Percentiles rank a stretch among this genome's conserved stretches.
Evolutionary conservation across 2,888 invertebrate species (phyloP).

Genomic region (Phorcus lineatus): DNA sequence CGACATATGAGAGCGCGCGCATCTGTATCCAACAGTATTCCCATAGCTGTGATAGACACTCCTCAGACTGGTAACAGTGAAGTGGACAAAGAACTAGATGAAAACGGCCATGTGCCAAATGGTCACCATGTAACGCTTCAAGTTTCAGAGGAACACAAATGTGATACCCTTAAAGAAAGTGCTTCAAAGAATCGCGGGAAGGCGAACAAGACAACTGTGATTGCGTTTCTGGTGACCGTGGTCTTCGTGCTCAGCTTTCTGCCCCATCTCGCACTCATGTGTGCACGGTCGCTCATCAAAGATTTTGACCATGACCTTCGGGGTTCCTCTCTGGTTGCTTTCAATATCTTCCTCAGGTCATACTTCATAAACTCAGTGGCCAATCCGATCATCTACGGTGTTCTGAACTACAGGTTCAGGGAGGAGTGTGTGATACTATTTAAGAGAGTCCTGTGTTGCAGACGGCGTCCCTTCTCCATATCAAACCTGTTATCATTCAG

Average conservation of each 20-base stretch:
- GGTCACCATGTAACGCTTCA: too few species aligned
- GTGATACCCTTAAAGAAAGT: too few species aligned
- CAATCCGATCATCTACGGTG: conserved; percentile 55
- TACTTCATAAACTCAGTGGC: conserved; percentile 54
- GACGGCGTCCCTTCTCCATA: neutral
- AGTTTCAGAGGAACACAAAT: too few species aligned
- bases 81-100: neutral
- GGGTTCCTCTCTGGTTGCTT: conserved; percentile 38
- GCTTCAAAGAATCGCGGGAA: neutral
- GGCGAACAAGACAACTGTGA: conserved; percentile 33
- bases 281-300: conserved; percentile 41
- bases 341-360: conserved; percentile 54
- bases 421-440: neutral
- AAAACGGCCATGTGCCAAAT: too few species aligned
- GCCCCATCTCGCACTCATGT: conserved; percentile 48
- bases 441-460: conserved; percentile 2
- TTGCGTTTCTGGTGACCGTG: conserved; percentile 49
- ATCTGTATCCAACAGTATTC: neutral
- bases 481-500: too few species aligned
- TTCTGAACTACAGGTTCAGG: conserved; percentile 50
- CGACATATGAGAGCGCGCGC: neutral
- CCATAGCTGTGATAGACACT: neutral
- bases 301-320: conserved; percentile 37
- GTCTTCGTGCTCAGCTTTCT: conserved; percentile 52
- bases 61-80: neutral